Conservation (phyloP, 2,888 invertebrate species). For the Hyposoter dolosus region DNA sequence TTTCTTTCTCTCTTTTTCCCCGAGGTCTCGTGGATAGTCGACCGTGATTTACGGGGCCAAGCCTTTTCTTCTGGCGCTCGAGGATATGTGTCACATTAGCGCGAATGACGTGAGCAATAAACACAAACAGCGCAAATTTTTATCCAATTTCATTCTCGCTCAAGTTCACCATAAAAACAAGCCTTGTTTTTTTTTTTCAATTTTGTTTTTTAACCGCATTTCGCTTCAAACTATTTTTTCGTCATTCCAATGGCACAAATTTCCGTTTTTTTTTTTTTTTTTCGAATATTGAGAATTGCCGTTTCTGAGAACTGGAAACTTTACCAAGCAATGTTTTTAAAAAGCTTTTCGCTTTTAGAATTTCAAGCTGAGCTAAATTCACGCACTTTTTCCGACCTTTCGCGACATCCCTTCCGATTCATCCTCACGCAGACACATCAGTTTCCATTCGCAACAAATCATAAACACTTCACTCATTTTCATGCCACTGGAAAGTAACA, state of each 20-base stretch:
- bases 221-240: not conserved
- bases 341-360: not conserved
- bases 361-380: not conserved
- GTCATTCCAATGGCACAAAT: not conserved
- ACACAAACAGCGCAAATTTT: constrained; percentile 60
- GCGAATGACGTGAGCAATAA: constrained; percentile 74
- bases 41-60: constrained; percentile 70
- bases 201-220: constrained; percentile 10
- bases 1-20: constrained; percentile 46
- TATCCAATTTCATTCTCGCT: constrained; percentile 25
- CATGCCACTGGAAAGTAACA: not conserved
- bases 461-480: not conserved
- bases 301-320: not conserved
- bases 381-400: not conserved
- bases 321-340: not conserved
- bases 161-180: constrained; percentile 53
- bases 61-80: constrained; percentile 72
- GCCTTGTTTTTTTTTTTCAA: constrained; percentile 46
- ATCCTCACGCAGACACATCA: not conserved
- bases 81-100: constrained; percentile 77
- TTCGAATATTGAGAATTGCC: not conserved
- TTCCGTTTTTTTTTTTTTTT: not conserved
- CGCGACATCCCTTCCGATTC: not conserved
- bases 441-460: not conserved
- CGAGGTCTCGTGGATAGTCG: constrained; percentile 54